Evolutionary conservation across 2,113 vertebrate genomes (phyloP).

Genomic region (Ciconia boyciana): DNA sequence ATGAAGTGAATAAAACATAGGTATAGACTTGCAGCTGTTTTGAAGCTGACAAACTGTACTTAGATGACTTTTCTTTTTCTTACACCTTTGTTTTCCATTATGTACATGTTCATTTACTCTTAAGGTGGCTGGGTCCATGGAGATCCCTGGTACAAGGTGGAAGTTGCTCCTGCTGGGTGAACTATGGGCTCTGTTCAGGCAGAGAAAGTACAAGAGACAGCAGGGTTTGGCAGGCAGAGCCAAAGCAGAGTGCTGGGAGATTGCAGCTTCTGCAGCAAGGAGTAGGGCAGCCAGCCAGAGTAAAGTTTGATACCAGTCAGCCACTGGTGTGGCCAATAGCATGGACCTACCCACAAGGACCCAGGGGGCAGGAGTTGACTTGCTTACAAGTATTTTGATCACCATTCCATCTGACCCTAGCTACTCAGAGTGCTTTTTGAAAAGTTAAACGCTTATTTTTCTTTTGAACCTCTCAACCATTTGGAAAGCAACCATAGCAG

Average conservation of each 20-base stretch:
- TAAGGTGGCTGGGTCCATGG: background rate
- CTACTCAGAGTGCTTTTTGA: background rate
- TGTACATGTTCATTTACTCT: background rate
- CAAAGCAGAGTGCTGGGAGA: background rate
- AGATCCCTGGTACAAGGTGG: background rate
- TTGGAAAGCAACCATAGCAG: background rate
- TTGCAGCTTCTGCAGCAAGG: background rate
- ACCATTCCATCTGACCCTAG: background rate
- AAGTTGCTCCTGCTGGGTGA: background rate
- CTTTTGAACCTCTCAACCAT: background rate
- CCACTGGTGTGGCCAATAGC: background rate
- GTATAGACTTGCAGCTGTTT: background rate
- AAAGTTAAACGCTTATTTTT: background rate
- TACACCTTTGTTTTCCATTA: background rate
- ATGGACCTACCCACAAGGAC: background rate
- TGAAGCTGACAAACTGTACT: background rate
- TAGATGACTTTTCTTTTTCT: background rate
- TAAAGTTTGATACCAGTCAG: background rate
- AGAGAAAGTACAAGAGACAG: background rate
- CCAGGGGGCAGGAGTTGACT: background rate
- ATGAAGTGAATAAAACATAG: background rate
- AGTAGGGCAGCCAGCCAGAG: background rate
- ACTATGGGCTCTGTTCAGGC: background rate
- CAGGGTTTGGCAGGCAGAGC: background rate
- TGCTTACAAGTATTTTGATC: background rate